phyloP scores from a whole-genome alignment of 2,797 vertebrate species.

The Catostomus latipinnis region DNA sequence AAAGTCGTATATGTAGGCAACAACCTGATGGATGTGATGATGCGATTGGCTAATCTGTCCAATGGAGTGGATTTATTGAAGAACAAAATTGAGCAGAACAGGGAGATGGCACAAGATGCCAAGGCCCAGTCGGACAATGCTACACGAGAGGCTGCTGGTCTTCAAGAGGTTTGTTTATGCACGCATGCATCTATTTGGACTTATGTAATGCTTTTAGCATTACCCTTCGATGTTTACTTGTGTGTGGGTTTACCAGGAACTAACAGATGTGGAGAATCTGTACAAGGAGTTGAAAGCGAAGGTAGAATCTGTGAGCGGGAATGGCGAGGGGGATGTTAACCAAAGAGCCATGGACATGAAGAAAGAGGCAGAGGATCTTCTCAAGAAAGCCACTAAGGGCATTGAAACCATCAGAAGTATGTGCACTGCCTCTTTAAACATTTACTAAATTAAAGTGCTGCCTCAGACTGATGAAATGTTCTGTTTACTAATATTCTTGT shows the following conservation, averaged over 20 bases:
- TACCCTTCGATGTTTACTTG: not conserved
- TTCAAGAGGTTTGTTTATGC: conserved; percentile 75
- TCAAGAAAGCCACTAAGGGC: conserved; percentile 77
- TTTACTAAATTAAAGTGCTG: not conserved
- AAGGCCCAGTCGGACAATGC: conserved; percentile 72
- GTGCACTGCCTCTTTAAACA: conserved; percentile 33
- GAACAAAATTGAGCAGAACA: conserved; percentile 73
- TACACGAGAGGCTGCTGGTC: conserved; percentile 62
- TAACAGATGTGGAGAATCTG: conserved; percentile 74
- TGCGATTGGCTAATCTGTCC: conserved; percentile 76
- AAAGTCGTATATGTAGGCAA: conserved; percentile 70
- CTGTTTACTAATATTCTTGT: not conserved
- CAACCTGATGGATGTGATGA: conserved; percentile 77
- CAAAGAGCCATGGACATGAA: conserved; percentile 73
- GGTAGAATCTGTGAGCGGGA: conserved; percentile 69
- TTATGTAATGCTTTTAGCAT: not conserved
- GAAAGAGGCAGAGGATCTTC: conserved; percentile 78
- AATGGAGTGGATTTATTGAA: conserved; percentile 69
- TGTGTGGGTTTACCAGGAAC: conserved; percentile 65
- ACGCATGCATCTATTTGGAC: not conserved
- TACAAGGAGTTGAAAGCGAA: conserved; percentile 76
- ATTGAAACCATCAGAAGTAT: conserved; percentile 80
- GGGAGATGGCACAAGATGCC: conserved; percentile 72
- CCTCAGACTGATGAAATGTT: not conserved
- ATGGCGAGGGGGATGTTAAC: conserved; percentile 61